These are phyloP conservation scores for Semnopithecus entellus DNA, from an alignment of 2,113 vertebrate species.

Conservation along the genomic window DNA sequence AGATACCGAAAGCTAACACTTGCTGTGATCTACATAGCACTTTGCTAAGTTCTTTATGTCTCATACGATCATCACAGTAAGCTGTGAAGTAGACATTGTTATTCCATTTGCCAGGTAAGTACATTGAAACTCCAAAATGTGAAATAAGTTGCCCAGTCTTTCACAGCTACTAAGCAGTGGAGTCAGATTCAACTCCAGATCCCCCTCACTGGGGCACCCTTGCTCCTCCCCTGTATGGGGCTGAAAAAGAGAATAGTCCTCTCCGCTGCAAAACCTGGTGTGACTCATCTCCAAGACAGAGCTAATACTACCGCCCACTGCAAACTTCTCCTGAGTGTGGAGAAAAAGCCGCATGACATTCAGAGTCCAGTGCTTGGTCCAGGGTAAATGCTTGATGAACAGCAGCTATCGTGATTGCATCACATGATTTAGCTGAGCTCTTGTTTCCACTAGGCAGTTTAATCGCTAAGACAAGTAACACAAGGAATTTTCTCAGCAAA, in stretches of 20 bases:
- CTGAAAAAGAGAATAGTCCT: neutral
- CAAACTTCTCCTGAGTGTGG: neutral
- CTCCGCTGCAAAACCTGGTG: neutral
- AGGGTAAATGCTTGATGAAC: neutral
- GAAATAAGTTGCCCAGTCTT: neutral
- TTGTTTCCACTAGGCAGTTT: neutral
- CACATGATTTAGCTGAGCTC: neutral
- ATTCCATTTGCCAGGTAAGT: neutral
- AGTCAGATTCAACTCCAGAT: neutral
- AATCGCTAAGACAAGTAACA: neutral
- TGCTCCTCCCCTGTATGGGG: too few species aligned
- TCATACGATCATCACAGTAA: neutral
- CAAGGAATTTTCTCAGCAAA: neutral
- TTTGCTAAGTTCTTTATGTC: neutral
- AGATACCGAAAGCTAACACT: neutral
- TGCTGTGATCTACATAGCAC: neutral
- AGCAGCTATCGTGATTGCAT: neutral
- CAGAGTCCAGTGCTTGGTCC: neutral
- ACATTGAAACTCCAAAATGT: neutral
- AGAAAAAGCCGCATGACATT: neutral
- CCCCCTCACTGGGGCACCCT: neutral
- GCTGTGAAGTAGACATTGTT: neutral
- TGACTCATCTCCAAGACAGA: neutral
- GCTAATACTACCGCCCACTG: fast-evolving
- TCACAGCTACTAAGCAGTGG: neutral